phyloP scores from a whole-genome alignment of 1,140 invertebrate genomes.

The Drosophila parvula region DNA sequence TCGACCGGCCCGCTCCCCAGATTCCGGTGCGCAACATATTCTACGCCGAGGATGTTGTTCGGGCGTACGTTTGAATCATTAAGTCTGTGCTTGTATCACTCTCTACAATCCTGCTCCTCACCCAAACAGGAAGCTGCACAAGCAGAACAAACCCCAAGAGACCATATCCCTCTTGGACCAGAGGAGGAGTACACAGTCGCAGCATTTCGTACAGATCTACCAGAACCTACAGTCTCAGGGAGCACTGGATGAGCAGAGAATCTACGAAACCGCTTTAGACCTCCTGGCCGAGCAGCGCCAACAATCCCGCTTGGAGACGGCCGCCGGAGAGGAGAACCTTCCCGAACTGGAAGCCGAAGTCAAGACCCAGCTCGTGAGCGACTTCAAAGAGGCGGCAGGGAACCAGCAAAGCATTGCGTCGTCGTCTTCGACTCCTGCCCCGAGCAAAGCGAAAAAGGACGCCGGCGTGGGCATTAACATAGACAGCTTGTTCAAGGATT shows the following conservation, averaged over 20 bases:
- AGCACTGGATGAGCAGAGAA: constrained; percentile 84
- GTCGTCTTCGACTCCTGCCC: neutral
- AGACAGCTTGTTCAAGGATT: constrained; percentile 73
- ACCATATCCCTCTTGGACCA: constrained; percentile 85
- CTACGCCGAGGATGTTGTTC: constrained; percentile 93
- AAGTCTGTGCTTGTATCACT: rapidly evolving
- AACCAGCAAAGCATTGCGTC: constrained; percentile 19
- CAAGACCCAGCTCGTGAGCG: constrained; percentile 51
- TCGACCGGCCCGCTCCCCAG: constrained; percentile 86
- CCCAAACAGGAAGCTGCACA: constrained; percentile 86
- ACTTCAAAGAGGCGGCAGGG: constrained; percentile 59
- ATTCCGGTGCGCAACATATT: constrained; percentile 89
- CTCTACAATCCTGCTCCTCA: neutral
- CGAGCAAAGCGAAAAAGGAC: constrained; percentile 52
- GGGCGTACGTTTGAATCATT: constrained; percentile 89
- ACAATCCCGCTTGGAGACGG: constrained; percentile 30
- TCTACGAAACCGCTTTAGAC: constrained; percentile 84
- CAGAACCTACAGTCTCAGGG: constrained; percentile 85
- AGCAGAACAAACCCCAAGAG: constrained; percentile 85
- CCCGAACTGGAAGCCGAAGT: constrained; percentile 7
- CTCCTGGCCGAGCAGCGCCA: constrained; percentile 78
- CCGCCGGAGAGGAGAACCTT: constrained; percentile 23
- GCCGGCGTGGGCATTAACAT: constrained; percentile 59
- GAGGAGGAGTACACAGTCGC: constrained; percentile 85
- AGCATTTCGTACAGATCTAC: constrained; percentile 87